A percentile compares a stretch with the other conserved stretches of the same genome.
Evolutionary conservation across 2,113 vertebrate genomes (phyloP).

Genomic region (Proterorhinus semilunaris): DNA sequence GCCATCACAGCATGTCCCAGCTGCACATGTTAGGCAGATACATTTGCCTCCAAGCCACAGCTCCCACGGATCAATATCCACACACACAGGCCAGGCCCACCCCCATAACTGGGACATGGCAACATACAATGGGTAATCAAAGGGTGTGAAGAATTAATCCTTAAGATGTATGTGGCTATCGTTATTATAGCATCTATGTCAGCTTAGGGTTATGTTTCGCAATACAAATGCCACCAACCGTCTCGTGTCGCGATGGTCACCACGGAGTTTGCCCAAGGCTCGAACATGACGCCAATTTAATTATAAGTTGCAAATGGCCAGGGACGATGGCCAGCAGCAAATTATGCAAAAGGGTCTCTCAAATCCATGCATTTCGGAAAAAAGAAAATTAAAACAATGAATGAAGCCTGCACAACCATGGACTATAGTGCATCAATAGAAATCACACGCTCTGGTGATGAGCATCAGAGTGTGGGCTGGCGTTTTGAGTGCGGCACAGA

Average conservation of each 20-base stretch:
- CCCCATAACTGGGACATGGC: constrained; percentile 1
- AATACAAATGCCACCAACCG: background rate
- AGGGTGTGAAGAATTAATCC: too few relatives aligned
- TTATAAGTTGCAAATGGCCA: constrained; percentile 3
- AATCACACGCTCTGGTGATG: too few relatives aligned
- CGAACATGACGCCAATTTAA: background rate
- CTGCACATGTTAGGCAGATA: constrained; percentile 28
- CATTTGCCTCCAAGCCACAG: constrained; percentile 29
- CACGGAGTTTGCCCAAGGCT: background rate
- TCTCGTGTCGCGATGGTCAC: background rate
- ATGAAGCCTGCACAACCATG: too few relatives aligned
- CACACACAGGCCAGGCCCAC: constrained; percentile 20
- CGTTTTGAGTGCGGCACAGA: too few relatives aligned
- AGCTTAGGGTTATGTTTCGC: background rate
- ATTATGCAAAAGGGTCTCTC: background rate
- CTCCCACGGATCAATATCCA: constrained; percentile 55
- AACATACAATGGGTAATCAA: background rate
- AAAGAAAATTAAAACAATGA: background rate
- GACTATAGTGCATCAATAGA: too few relatives aligned
- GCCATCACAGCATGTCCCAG: background rate
- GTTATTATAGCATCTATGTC: background rate
- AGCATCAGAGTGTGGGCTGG: too few relatives aligned
- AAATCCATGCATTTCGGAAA: background rate
- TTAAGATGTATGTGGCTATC: background rate
- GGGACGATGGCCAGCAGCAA: background rate